Evolutionary conservation across 2,797 vertebrate species (phyloP).

Genomic region (Vireo griseus): DNA sequence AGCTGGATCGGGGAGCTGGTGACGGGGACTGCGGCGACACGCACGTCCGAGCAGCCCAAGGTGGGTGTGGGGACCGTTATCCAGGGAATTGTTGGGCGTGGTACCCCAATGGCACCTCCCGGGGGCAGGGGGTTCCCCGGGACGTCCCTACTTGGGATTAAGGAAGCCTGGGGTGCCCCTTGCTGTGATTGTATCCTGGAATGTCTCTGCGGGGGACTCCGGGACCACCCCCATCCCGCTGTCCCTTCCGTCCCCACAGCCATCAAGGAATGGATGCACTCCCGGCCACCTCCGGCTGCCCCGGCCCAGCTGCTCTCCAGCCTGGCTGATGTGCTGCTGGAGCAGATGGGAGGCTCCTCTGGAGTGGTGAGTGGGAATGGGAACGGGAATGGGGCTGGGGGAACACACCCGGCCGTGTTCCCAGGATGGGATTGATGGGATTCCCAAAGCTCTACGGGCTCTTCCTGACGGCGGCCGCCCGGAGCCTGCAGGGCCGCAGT

Average conservation of each 20-base stretch:
- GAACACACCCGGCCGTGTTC: fast-evolving
- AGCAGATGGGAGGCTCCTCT: conserved; percentile 94
- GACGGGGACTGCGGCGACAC: conserved; percentile 95
- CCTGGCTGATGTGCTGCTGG: conserved; percentile 84
- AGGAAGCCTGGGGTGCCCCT: background rate
- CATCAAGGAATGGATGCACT: conserved; percentile 81
- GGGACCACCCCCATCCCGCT: background rate
- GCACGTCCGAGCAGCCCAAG: conserved; percentile 83
- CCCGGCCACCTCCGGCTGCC: conserved; percentile 67
- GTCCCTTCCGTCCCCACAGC: conserved; percentile 66
- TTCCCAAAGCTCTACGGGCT: conserved; percentile 87
- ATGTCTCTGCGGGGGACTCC: background rate
- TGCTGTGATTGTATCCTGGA: no score
- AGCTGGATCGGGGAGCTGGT: conserved; percentile 86
- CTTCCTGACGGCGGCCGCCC: conserved; percentile 87
- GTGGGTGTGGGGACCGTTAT: conserved; percentile 50
- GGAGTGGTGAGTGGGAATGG: conserved; percentile 81
- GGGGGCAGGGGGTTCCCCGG: fast-evolving
- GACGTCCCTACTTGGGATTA: fast-evolving
- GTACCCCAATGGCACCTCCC: background rate
- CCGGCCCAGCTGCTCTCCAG: conserved; percentile 77
- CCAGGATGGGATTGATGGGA: fast-evolving
- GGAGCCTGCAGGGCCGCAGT: conserved; percentile 67
- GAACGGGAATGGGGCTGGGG: background rate
- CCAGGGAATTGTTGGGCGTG: background rate